Base-by-base conservation (phyloP, 2,888 invertebrate species). In the Candidula unifasciata region DNA sequence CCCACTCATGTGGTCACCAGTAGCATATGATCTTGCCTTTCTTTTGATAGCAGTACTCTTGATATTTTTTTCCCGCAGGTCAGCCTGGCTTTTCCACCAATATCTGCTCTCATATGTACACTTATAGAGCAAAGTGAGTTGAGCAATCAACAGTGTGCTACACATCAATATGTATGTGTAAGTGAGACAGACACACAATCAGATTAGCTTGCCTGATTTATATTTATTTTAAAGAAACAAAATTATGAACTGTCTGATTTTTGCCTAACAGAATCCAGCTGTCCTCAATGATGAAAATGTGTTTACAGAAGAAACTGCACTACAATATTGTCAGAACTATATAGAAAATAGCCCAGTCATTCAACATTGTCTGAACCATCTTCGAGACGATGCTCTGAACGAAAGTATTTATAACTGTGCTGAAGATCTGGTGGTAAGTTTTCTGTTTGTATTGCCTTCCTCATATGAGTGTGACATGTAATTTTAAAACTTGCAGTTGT, bases 381-480 rank as follows among this genome's bases (percentile, higher is more conserved):
- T 88, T 1, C 84, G 87, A 52, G 27, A 27, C 5, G 82, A 86
- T n/a, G 87, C 89, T 84, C 76, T 88, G 5, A 86, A 87, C 24
- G 85, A 81, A 10, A 89, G 87, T 33, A 87, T 90, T 24, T 86
- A 87, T 13, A 89, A 88, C 82, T 91, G 91, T 87, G 90, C 88
- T 2, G 76, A 86, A 33, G 91, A 91, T 86, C 87, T 90, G 30
- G 60, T 85, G 83, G 91, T 91, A 83, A 86, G 87, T 85, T 77
- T 8, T 33, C 21, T 54, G 21, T 60, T 44, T 24, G 18, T 18
- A 27, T 18, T 74, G 30, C 13, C 16, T n/a, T 16, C 13, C 8
- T 66, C 44, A 44, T 44, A 44, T 13, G 13, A 44, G 44, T 44
- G 13, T 44, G 13, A 6, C 44, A 6, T 1, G 44, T 44, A 44